Evolutionary conservation across 2,113 vertebrate genomes (phyloP), one percentile per base, ranked within the genome.

Genomic region (Nymphicus hollandicus): DNA sequence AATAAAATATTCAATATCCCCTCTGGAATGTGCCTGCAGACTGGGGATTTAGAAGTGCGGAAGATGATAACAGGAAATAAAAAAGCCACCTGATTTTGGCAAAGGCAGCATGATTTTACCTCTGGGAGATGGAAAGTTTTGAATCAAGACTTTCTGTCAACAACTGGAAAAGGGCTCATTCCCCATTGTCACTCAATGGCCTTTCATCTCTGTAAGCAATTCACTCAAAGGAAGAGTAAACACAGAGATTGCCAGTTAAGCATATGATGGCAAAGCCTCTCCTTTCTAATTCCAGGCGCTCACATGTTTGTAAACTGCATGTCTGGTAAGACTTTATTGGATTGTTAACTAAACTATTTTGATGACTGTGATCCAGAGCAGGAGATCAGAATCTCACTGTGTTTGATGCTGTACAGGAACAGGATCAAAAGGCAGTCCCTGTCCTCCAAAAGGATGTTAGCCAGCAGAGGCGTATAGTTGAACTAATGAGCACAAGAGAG

Each of bases 1-100:
- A 96, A 96, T 77, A 88, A 96, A 96, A 97, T 88, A 96, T 73
- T 96, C 88, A 84, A 82, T 94, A 93, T 96, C 77, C 65, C 46
- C 56, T 91, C 63, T 80, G 93, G 93, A 97, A 97, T 96, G 88
- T 6, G 35, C 60, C 72, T 94, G 71, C 23, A 73, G 77, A 83
- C 33, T 88, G 84, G 43, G 35, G 83, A 91, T 92, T 47, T 79
- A 92, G 72, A 82, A 74, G 25, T 46, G 31, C 0, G 0, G 53
- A 81, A 71, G 64, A 76, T 4, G 15, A 16, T 53, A 91, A 88
- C 10, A 83, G 23, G 61, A 93, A 93, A 81, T 79, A 73, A 86
- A 73, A 33, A 86, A 92, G 46, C 9, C n/a, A 79, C 41, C 6
- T 61, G 6, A 13, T 86, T 95, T 84, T 92, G 72, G 27, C 33